Evolutionary conservation across 2,797 vertebrate species (phyloP), one percentile per base, ranked within the genome.

Genomic region (Menidia menidia): DNA sequence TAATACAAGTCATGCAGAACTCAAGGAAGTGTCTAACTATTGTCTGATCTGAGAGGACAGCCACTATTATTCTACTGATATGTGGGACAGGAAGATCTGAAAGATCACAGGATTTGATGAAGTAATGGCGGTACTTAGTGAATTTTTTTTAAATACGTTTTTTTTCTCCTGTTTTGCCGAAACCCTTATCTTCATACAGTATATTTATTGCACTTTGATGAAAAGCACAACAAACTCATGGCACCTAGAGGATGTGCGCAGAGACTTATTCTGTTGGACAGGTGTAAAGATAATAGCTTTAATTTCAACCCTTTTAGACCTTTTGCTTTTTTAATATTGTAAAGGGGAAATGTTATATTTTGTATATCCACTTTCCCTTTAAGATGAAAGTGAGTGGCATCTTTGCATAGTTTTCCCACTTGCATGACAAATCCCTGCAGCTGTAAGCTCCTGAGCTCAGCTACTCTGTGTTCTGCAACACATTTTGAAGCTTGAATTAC

Each of bases 71-170:
- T 75, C 80, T 64, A 76, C 16, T 75, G 77, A 83, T 73, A 74
- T 74, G 75, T 56, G 68, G 78, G 82, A 84, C 71, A 59, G 59
- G 71, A 86, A 89, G 89, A 91, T 91, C 89, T 91, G 82, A 85
- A 87, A 82, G 71, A 71, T 86, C 69, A 81, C 77, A 69, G 11
- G 43, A 55, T 55, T 61, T 56, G 77, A 66, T 84, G 84, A 89
- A 81, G 87, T 87, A 84, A 88, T 84, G 78, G 68, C 86, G 70
- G 82, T 84, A 83, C 82, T 71, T 60, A 42, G 78, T 64, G 69
- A 80, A 33, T 18, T 32, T 15, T 18, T 32, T 15, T 41, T 10
- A 39, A 39, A 39, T 7, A 39, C 7, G 8, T 39, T 51, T 73
- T 68, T 77, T 64, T 68, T 19, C 63, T 60, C 45, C 58, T 80